Evolutionary conservation across 2,888 invertebrate species (phyloP), one percentile per base, ranked within the genome.

Genomic region (Xiphydria camelus): DNA sequence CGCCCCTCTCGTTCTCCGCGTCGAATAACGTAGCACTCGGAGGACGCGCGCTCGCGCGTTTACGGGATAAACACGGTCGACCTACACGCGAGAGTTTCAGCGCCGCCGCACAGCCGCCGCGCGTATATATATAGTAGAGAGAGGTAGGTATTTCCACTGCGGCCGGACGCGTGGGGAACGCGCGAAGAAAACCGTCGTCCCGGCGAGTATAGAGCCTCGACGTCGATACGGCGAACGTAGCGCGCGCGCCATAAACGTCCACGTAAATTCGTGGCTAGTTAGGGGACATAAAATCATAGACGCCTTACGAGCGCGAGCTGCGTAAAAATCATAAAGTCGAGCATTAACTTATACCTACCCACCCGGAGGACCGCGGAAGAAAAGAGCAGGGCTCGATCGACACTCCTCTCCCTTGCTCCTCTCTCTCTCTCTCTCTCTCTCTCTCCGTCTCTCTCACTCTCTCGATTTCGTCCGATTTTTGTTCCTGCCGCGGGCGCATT

Each of bases 221-320:
- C n/a, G n/a, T n/a, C n/a, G n/a, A n/a, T n/a, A n/a, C n/a, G n/a
- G 29, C 12, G 29, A 29, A 29, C 29, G 7, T 29, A 29, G 12
- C 12, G 29, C 29, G 29, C 29, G 29, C 12, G 29, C n/a, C 34
- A 68, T 69, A 70, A 71, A 69, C 54, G 70, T 71, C 70, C 59
- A 59, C 64, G 68, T 69, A 71, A 70, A 70, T 70, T 70, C 62
- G 60, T 53, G 49, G 61, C 66, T 68, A 66, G 67, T 70, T 70
- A 67, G 61, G 56, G 55, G 61, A 59, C 62, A 54, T 63, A 64
- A 68, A 61, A 56, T 34, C 34, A 18, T 34, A 34, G 34, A 18
- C 9, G 34, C 34, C 34, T 34, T 34, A 17, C 34, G 34, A 34
- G 34, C 6, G 15, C 6, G 18, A 14, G n/a, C 10, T 17, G 9